Evolutionary conservation across 2,797 vertebrate species (phyloP), one percentile per base, ranked within the genome.

Genomic region (Chelmon rostratus): DNA sequence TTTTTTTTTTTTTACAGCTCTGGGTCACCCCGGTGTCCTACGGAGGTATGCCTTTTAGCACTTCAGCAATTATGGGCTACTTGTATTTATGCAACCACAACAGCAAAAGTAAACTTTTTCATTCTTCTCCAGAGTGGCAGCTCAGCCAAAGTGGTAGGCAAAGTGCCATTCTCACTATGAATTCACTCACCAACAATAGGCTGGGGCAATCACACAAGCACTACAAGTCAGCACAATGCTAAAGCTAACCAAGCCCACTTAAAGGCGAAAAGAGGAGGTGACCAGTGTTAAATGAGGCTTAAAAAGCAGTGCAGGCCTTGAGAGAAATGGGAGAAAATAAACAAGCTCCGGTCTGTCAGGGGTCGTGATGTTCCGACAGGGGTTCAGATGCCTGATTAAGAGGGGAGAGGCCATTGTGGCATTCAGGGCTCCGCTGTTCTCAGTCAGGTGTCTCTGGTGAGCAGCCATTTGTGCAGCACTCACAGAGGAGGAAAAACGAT

Each of bases 391-490:
- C 73, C 82, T 91, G 82, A 91, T 93, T 90, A 92, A 84, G 75
- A 72, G 73, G 66, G 73, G 56, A 61, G 87, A 65, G 80, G 74
- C 54, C 76, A 59, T 33, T 74, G 68, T 79, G 77, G 73, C 54
- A 10, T 75, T 64, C 40, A 52, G 52, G 61, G 71, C 54, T 80
- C 18, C 63, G 69, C 62, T 82, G 76, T 82, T 82, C 78, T 85
- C 77, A 72, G 64, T 80, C 58, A 50, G 64, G 76, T 71, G 33
- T 84, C 57, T 86, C 87, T 76, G 70, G 67, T 86, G 85, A 70
- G 82, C 78, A 86, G 83, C 81, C 73, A 87, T 91, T 92, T 86
- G 71, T 70, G 84, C 81, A 83, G 66, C 52, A 72, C 81, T 86
- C 71, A 77, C 16, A 40, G 28, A 68, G 38, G 59, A 56, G 31